These are phyloP conservation scores for Malurus cyaneus DNA, from an alignment of 2,113 vertebrate genomes.

Conservation along the genomic window DNA sequence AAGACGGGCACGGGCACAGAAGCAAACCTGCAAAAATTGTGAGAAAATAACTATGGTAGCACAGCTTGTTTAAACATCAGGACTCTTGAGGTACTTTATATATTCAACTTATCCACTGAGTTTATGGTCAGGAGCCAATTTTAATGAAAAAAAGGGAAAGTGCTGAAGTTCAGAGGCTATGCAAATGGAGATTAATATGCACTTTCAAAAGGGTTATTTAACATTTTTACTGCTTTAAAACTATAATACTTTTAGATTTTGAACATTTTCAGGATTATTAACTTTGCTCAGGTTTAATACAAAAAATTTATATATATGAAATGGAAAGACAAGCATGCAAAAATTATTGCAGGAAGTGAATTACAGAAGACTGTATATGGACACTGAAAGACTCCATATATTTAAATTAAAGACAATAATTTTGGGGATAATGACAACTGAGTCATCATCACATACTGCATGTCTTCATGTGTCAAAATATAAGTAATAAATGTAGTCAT, in stretches of 20 bases:
- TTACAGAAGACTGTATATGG: neutral
- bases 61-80: neutral
- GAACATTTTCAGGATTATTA: constrained; percentile 42
- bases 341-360: neutral
- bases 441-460: constrained; percentile 4
- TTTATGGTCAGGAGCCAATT: neutral
- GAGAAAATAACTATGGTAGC: neutral
- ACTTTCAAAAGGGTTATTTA: neutral
- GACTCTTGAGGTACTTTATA: neutral
- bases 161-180: neutral
- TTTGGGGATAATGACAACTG: neutral
- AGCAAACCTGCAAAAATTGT: neutral
- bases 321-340: neutral
- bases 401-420: constrained; percentile 20
- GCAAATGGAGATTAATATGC: constrained; percentile 14
- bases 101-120: neutral
- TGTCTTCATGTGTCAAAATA: constrained; percentile 9
- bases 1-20: rapidly evolving
- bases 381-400: constrained; percentile 5
- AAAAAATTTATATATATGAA: neutral
- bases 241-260: constrained; percentile 34
- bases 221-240: constrained; percentile 11
- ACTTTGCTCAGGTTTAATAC: constrained; percentile 10
- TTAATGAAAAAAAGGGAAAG: constrained; percentile 22
- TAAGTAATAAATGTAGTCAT: constrained; percentile 33